Conservation (phyloP, 2,888 invertebrate genomes). For the Sphaerophoria rueppellii region DNA sequence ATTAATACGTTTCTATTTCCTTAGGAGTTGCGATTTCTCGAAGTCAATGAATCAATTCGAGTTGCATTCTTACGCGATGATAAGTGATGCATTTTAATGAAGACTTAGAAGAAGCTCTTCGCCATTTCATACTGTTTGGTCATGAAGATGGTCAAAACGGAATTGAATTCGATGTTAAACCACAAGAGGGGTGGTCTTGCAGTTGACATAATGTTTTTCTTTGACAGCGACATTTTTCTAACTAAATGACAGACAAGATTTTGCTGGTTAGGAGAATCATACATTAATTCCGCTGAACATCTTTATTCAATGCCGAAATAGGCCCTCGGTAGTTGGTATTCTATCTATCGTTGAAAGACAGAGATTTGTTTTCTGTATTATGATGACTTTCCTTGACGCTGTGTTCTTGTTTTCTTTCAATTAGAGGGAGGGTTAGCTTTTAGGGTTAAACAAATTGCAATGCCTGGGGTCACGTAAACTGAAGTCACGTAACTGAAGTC, state of each 20-base stretch:
- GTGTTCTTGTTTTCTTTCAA: too few relatives aligned
- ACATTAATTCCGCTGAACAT: too few relatives aligned
- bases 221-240: not conserved
- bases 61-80: constrained; percentile 51
- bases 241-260: not conserved
- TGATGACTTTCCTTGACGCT: too few relatives aligned
- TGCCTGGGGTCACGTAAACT: too few relatives aligned
- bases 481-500: too few relatives aligned
- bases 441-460: too few relatives aligned
- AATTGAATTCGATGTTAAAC: not conserved
- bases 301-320: too few relatives aligned
- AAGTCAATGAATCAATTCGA: constrained; percentile 69
- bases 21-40: constrained; percentile 23
- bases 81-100: constrained; percentile 45
- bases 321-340: too few relatives aligned
- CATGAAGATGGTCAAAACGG: constrained; percentile 25
- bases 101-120: constrained; percentile 6
- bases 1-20: constrained; percentile 28
- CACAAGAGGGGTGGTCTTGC: constrained; percentile 58
- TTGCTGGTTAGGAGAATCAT: not conserved
- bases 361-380: too few relatives aligned
- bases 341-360: too few relatives aligned
- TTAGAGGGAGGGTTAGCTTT: too few relatives aligned
- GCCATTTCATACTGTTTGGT: constrained; percentile 2
- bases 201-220: not conserved